These are phyloP conservation scores for Sander vitreus DNA, from an alignment of 2,113 vertebrate species.

Conservation along the genomic window DNA sequence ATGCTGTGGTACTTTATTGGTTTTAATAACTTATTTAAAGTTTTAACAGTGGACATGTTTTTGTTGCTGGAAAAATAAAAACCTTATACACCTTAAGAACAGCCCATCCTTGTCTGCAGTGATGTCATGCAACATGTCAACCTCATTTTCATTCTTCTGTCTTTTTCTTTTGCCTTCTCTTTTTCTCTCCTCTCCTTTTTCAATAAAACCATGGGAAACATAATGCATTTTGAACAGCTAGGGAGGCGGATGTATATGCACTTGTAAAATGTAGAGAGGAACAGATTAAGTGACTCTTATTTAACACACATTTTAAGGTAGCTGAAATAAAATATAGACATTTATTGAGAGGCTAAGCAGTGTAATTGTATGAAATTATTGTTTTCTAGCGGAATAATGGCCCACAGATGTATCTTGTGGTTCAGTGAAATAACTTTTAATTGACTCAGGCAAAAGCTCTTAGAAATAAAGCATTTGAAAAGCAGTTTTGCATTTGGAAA, in stretches of 20 bases:
- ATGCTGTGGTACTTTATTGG: no score
- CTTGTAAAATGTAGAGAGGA: constrained; percentile 19
- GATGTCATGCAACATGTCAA: background rate
- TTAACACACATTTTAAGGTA: constrained; percentile 3
- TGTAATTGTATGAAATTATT: constrained; percentile 14
- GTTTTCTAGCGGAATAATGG: background rate
- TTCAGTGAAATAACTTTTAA: background rate
- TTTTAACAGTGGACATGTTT: no score
- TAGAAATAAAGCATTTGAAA: background rate
- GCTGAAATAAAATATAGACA: background rate
- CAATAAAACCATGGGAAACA: constrained; percentile 27
- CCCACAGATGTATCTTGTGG: background rate
- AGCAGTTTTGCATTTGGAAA: background rate
- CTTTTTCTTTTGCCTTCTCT: background rate
- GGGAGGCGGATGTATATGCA: background rate
- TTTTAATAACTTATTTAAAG: no score
- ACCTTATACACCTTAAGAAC: background rate
- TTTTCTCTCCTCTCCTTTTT: background rate
- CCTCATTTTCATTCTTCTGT: background rate
- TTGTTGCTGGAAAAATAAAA: no score
- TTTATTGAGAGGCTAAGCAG: background rate
- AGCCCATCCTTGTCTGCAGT: background rate
- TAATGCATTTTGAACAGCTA: constrained; percentile 35
- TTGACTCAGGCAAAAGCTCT: background rate
- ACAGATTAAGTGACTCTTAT: constrained; percentile 14